These are phyloP conservation scores for Chrysogorgia sp. DNA, from an alignment of 92 coral and sea anemone genomes.

Conservation along the genomic window DNA sequence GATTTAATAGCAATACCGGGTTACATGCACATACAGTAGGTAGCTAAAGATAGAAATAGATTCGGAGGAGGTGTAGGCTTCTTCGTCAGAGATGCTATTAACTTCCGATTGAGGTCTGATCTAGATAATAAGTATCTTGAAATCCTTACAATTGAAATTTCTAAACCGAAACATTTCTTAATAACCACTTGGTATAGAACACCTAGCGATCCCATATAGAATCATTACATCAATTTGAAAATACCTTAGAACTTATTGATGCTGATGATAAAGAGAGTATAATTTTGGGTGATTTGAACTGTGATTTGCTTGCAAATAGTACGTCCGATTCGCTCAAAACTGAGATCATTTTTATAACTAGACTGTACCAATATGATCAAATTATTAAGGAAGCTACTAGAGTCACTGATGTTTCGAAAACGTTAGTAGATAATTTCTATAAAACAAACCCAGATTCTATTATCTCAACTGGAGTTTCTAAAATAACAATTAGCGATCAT, in stretches of 20 bases:
- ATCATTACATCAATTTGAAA: background rate
- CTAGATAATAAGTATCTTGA: conserved; percentile 19
- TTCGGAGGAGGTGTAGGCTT: conserved; percentile 7
- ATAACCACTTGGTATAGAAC: conserved; percentile 34
- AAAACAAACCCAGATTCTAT: background rate
- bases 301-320: background rate
- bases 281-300: conserved; percentile 7
- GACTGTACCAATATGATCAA: background rate
- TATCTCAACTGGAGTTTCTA: conserved; percentile 3
- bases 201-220: conserved; percentile 3
- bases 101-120: background rate
- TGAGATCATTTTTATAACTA: background rate
- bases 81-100: conserved; percentile 9
- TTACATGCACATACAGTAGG: conserved; percentile 7
- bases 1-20: background rate
- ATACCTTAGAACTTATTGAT: background rate
- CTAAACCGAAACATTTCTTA: conserved; percentile 19
- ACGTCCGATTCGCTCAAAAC: background rate
- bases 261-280: conserved; percentile 7
- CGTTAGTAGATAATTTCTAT: background rate
- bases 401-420: background rate
- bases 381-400: background rate
- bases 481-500: conserved; percentile 26
- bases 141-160: conserved; percentile 26
- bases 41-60: conserved; percentile 25